phyloP scores from a whole-genome alignment of 2,797 vertebrate species.

The Calcarius lapponicus region DNA sequence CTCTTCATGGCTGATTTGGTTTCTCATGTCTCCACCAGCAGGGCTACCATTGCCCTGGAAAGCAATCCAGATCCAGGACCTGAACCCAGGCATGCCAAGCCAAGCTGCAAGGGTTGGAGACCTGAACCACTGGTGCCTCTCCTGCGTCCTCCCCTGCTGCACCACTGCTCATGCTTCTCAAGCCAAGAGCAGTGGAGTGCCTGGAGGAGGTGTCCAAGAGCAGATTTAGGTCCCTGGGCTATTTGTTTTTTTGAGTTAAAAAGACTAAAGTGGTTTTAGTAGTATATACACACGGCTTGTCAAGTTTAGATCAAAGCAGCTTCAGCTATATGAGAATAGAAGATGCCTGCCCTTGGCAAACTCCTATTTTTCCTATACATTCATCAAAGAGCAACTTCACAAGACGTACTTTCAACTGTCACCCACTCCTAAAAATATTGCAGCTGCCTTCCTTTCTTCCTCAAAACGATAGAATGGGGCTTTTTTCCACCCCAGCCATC shows the following conservation, averaged over 20 bases:
- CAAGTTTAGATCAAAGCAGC: slow-evolving; percentile 50
- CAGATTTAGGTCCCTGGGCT: slow-evolving; percentile 33
- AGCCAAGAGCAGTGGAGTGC: neutral
- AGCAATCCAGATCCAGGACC: neutral
- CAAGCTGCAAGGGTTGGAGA: accelerated
- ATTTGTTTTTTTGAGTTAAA: slow-evolving; percentile 42
- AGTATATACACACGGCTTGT: slow-evolving; percentile 39
- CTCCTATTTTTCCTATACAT: slow-evolving; percentile 2
- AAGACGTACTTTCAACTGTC: neutral
- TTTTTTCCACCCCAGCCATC: neutral
- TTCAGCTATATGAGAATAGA: slow-evolving; percentile 28
- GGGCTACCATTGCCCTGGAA: accelerated
- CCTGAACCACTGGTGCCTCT: accelerated
- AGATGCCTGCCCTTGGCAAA: slow-evolving; percentile 31
- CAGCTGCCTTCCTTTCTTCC: neutral
- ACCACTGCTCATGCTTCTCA: neutral
- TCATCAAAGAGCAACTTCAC: slow-evolving; percentile 17
- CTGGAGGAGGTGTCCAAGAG: neutral
- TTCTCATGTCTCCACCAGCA: neutral
- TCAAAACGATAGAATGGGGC: neutral
- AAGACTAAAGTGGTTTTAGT: slow-evolving; percentile 13
- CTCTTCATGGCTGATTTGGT: neutral
- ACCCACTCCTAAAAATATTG: neutral
- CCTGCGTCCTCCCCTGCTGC: neutral
- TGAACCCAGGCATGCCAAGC: neutral